These are phyloP conservation scores for Parnassius mnemosyne DNA, from an alignment of 2,888 invertebrate genomes.

Conservation along the genomic window DNA sequence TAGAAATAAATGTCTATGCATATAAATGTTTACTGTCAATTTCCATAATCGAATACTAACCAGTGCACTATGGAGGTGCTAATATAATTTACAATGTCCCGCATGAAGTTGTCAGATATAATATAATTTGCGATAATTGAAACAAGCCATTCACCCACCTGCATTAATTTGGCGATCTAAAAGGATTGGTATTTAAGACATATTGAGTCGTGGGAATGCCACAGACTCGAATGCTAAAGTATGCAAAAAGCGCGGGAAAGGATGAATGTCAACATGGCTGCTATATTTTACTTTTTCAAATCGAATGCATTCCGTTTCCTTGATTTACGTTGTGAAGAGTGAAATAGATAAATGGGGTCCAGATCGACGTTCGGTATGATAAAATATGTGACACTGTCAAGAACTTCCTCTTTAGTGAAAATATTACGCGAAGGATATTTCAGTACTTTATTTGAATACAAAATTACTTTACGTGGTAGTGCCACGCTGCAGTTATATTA, in stretches of 20 bases:
- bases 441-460: too few relatives aligned
- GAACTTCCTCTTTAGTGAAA: conserved; percentile 3
- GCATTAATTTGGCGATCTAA: conserved; percentile 30
- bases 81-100: too few relatives aligned
- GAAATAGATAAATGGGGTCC: conserved; percentile 21
- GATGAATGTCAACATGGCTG: conserved; percentile 45
- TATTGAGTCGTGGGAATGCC: conserved; percentile 46
- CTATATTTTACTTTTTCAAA: conserved; percentile 45
- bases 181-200: conserved; percentile 22
- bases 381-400: conserved; percentile 12
- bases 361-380: conserved; percentile 6
- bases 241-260: conserved; percentile 58
- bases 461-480: too few relatives aligned
- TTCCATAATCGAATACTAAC: too few relatives aligned
- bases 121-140: conserved; percentile 17
- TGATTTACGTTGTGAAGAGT: conserved; percentile 27
- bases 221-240: conserved; percentile 34
- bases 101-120: conserved; percentile 2
- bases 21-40: too few relatives aligned
- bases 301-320: conserved; percentile 26
- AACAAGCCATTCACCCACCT: conserved; percentile 25
- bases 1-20: too few relatives aligned
- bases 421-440: too few relatives aligned
- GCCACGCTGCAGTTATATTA: too few relatives aligned
- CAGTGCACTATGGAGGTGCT: too few relatives aligned